Base-by-base conservation (phyloP, 2,113 vertebrate species). In the Apteryx mantelli region DNA sequence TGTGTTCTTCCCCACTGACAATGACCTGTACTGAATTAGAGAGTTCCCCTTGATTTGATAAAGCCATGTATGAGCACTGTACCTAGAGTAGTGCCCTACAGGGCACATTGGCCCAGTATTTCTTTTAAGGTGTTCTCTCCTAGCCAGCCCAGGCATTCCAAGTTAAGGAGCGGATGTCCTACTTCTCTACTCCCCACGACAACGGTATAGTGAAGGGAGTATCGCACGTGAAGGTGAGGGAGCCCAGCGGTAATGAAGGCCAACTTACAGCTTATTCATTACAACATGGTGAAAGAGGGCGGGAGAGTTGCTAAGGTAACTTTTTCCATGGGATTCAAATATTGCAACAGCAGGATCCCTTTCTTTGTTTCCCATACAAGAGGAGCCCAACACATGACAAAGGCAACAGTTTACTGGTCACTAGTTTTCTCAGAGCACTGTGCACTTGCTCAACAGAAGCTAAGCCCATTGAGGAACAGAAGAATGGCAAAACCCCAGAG, bases 1-100 rank as follows among this genome's bases (percentile, higher is more conserved):
- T 4, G 15, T 69, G n/a, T 34, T 46, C 74, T 78, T 48, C 34
- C 32, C 11, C 48, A 48, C 77, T 74, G 64, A 64, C 50, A 81
- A 21, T 16, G 64, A 40, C 65, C 38, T 52, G 60, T 3, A 58
- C 32, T 48, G 17, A 63, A 66, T 4, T 53, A 76, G 34, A 77
- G 56, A 73, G 34, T 42, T 70, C 22, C 44, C 30, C 4, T 2
- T 5, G 42, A 65, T 20, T 36, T 0, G 1, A 52, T 0, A 7
- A 88, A 60, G 70, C 30, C 64, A 56, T 11, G 28, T 36, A 25
- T 11, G 20, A 32, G 40, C 6, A 42, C n/a, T 55, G 52, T 28
- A 55, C 26, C 36, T 40, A 38, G 6, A 74, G 34, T 26, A 21
- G 19, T 28, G 36, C n/a, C n/a, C 70, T 30, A 13, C 38, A 30